phyloP scores from a whole-genome alignment of 2,888 invertebrate species.

The Parnassius mnemosyne region DNA sequence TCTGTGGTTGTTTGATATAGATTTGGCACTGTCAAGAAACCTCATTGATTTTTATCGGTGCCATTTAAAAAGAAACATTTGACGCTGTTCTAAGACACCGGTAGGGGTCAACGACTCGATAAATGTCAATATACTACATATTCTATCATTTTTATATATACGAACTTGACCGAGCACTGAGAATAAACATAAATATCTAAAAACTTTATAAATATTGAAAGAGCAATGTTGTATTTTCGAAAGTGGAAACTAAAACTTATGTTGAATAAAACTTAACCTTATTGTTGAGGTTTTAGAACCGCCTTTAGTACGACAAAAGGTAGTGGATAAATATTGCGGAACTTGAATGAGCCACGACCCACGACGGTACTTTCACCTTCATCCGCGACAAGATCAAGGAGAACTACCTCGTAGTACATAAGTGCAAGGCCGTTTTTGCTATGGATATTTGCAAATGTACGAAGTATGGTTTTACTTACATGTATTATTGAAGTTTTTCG shows the following conservation, averaged over 20 bases:
- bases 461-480: background rate
- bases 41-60: too few relatives aligned
- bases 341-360: conserved; percentile 12
- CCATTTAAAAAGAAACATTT: too few relatives aligned
- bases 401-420: conserved; percentile 31
- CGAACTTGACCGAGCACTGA: too few relatives aligned
- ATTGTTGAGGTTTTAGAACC: background rate
- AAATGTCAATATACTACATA: too few relatives aligned
- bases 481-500: background rate
- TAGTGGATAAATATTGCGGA: conserved; percentile 10
- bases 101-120: too few relatives aligned
- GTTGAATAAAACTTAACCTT: conserved; percentile 2
- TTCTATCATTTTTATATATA: too few relatives aligned
- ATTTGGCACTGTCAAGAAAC: too few relatives aligned
- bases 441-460: background rate
- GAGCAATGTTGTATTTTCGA: too few relatives aligned
- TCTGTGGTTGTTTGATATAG: too few relatives aligned
- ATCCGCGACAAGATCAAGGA: conserved; percentile 45
- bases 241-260: background rate
- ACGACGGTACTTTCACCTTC: conserved; percentile 41
- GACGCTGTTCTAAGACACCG: too few relatives aligned
- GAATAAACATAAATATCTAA: too few relatives aligned
- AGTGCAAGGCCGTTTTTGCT: conserved; percentile 35
- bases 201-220: too few relatives aligned
- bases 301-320: background rate